These are phyloP conservation scores for Fundulus diaphanus DNA, from an alignment of 2,797 vertebrate species.

Conservation along the genomic window DNA sequence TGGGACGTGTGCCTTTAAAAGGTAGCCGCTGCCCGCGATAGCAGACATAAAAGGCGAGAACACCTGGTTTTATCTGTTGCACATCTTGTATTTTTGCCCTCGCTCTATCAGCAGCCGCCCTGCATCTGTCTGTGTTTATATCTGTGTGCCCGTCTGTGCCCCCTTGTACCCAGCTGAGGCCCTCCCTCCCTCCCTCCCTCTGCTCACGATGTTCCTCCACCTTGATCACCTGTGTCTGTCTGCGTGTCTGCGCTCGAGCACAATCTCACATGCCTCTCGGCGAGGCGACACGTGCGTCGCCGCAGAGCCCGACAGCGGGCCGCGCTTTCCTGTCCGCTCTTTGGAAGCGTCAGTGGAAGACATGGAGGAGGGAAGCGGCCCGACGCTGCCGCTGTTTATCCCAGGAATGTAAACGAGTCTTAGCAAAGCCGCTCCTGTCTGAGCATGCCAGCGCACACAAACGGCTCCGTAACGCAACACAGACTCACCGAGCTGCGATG, in stretches of 20 bases:
- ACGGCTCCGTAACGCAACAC: constrained; percentile 53
- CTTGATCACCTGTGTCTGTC: constrained; percentile 33
- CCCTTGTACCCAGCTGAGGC: constrained; percentile 34
- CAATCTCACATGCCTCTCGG: constrained; percentile 7
- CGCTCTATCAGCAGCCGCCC: constrained; percentile 22
- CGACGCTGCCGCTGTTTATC: constrained; percentile 55
- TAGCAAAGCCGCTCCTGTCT: constrained; percentile 67
- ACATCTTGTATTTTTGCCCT: constrained; percentile 57
- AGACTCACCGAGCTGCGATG: constrained; percentile 41
- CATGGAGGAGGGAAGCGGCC: constrained; percentile 4
- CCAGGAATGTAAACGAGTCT: constrained; percentile 75
- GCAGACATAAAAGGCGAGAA: constrained; percentile 1
- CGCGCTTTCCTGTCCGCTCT: constrained; percentile 1
- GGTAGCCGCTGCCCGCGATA: constrained; percentile 18
- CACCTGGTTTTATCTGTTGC: constrained; percentile 44
- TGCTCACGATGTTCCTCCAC: constrained; percentile 10
- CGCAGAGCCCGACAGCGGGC: constrained; percentile 9
- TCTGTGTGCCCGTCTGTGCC: constrained; percentile 16
- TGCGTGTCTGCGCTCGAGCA: background rate
- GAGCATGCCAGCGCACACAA: constrained; percentile 57
- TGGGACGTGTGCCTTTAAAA: constrained; percentile 48
- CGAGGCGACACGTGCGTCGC: constrained; percentile 8
- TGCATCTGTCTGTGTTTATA: constrained; percentile 8
- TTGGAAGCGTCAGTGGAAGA: constrained; percentile 12
- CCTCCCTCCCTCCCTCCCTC: constrained; percentile 22